phyloP scores from a whole-genome alignment of 2,113 vertebrate species.

The Enhydra lutris region DNA sequence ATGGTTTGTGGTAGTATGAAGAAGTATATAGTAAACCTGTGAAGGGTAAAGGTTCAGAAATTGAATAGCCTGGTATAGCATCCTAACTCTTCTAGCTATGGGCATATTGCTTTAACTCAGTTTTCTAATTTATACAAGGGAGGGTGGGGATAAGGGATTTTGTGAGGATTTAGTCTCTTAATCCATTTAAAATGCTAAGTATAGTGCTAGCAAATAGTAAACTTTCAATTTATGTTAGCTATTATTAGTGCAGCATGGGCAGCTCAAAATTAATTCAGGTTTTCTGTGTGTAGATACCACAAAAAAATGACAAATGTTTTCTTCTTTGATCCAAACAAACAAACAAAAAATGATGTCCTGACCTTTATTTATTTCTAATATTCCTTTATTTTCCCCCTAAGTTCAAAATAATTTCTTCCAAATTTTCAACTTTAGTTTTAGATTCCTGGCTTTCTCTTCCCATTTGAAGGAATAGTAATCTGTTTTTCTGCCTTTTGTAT shows the following conservation, averaged over 20 bases:
- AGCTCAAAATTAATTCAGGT: background rate
- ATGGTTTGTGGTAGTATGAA: background rate
- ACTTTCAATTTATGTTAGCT: background rate
- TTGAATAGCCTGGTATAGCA: background rate
- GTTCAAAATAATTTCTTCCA: conserved; percentile 31
- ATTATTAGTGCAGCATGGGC: background rate
- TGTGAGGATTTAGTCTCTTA: background rate
- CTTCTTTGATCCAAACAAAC: background rate
- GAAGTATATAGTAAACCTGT: background rate
- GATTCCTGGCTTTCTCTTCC: conserved; percentile 18
- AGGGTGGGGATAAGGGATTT: background rate
- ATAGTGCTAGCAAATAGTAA: background rate
- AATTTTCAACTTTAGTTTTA: conserved; percentile 25
- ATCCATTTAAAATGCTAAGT: background rate
- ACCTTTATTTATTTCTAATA: background rate
- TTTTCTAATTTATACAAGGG: background rate
- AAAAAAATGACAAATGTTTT: background rate
- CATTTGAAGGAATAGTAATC: conserved; percentile 53
- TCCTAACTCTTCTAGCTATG: background rate
- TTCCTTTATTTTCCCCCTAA: background rate
- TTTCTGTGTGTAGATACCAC: background rate
- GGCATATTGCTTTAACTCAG: background rate
- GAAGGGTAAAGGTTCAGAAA: background rate
- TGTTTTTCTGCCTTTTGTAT: conserved; percentile 56
- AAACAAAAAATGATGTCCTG: conserved; percentile 21